These are phyloP conservation scores for Campodea augens DNA, from an alignment of 1,140 invertebrate species.

Conservation along the genomic window DNA sequence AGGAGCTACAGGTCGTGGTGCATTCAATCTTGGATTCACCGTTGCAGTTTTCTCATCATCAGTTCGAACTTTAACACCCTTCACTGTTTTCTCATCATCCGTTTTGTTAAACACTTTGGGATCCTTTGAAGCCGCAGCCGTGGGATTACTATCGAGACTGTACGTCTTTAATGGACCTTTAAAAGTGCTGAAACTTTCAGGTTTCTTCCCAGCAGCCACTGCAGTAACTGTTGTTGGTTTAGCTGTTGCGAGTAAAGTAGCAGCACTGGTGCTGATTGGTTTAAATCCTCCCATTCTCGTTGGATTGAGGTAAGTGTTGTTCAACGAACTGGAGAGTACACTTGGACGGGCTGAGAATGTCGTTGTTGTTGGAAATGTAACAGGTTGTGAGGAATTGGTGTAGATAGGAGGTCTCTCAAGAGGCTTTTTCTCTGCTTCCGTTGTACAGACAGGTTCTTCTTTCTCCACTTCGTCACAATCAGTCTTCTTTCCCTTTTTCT, in stretches of 20 bases:
- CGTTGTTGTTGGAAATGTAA: no score
- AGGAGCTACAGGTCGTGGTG: no score
- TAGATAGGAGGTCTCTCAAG: no score
- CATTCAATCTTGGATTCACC: no score
- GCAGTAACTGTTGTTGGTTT: background rate
- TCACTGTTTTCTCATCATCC: background rate
- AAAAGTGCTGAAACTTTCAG: slow-evolving; percentile 1
- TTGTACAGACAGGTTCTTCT: no score
- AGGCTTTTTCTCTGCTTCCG: no score
- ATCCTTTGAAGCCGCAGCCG: background rate
- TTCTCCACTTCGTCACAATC: no score
- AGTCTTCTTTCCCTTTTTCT: slow-evolving; percentile 11
- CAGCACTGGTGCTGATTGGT: no score
- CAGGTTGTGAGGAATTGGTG: no score
- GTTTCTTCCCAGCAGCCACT: background rate
- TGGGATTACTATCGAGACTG: background rate
- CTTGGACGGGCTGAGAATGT: background rate
- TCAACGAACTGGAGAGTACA: background rate
- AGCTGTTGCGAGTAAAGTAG: background rate
- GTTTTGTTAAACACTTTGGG: background rate
- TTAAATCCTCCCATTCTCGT: no score
- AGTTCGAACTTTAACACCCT: no score
- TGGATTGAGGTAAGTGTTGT: background rate
- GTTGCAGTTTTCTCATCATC: no score
- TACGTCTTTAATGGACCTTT: slow-evolving; percentile 2